Percentiles rank a stretch among this genome's conserved stretches.
phyloP scores from a whole-genome alignment of 2,888 invertebrate species.

The Myopa testacea region DNA sequence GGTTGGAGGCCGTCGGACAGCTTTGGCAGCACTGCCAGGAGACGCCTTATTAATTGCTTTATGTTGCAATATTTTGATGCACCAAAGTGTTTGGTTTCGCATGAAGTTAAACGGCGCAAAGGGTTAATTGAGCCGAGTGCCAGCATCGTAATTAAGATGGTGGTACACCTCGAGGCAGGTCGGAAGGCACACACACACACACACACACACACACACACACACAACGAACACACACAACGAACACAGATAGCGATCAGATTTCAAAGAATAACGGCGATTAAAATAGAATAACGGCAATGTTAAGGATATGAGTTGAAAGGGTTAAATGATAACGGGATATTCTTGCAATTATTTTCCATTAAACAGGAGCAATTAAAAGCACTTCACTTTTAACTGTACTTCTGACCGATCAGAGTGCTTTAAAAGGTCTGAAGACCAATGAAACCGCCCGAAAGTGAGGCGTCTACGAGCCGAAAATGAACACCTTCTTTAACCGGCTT shows the following conservation, averaged over 20 bases:
- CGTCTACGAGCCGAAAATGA: no score
- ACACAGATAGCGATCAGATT: slow-evolving; percentile 16
- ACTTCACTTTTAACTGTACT: no score
- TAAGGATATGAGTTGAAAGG: no score
- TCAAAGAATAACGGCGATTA: slow-evolving; percentile 11
- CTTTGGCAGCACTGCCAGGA: neutral
- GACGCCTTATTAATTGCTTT: slow-evolving; percentile 25
- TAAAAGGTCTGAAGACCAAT: no score
- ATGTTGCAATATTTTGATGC: slow-evolving; percentile 31
- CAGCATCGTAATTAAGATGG: neutral
- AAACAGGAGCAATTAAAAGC: no score
- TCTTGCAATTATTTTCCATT: no score
- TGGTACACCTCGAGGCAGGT: slow-evolving; percentile 6
- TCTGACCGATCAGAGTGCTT: no score
- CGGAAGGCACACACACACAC: neutral
- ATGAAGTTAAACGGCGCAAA: slow-evolving; percentile 9
- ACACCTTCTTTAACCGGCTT: no score
- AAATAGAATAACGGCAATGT: neutral
- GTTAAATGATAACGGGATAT: no score
- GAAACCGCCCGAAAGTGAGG: no score
- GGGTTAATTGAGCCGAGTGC: slow-evolving; percentile 29
- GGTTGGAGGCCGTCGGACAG: neutral
- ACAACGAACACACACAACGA: neutral
- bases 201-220: neutral
- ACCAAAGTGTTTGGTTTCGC: slow-evolving; percentile 32